Evolutionary conservation across 2,888 invertebrate species (phyloP), one percentile per base, ranked within the genome.

Genomic region (Andrena haemorrhoa): DNA sequence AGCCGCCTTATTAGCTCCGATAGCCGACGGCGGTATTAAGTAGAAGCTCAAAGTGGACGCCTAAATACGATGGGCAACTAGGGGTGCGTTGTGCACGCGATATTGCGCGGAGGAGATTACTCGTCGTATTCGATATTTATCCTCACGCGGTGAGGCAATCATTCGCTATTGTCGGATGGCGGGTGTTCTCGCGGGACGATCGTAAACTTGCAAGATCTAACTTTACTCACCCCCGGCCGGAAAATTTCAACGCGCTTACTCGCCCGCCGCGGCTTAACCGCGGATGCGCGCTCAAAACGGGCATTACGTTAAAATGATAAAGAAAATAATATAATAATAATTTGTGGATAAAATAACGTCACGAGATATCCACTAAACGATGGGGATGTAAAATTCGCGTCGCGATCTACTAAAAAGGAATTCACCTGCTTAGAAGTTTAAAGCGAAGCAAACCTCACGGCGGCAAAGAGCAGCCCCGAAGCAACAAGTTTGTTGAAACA

Each of bases 101-200:
- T 29, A 16, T 16, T 10, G 6, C 33, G 4, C 4, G 10, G 33
- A 10, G 20, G 7, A 51, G 2, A 56, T 56, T 23, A 58, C 10
- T 31, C 31, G 33, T 47, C 31, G 7, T 53, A 29, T 35, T 64
- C 63, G 63, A 71, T 70, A 70, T 70, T 60, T 63, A 20, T 53
- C 20, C 31, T 3, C 10, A 5, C 10, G 6, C 26, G 20, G 20
- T 8, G 41, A 65, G 10, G 53, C 73, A 41, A 56, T 64, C 53
- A n/a, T 64, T 26, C 33, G 16, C 8, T 26, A 60, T 60, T 70
- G 29, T 70, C 58, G 58, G 20, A 23, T 16, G n/a, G 23, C 41
- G 23, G 8, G 49, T 23, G 65, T 49, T 33, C 53, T 29, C 35
- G n/a, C 7, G 41, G 12, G 26, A 64, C 2, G 49, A 23, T 60